A percentile compares a stretch with the other conserved stretches of the same genome.
Evolutionary conservation across 2,113 vertebrate genomes (phyloP).

Genomic region (Pluvialis apricaria): DNA sequence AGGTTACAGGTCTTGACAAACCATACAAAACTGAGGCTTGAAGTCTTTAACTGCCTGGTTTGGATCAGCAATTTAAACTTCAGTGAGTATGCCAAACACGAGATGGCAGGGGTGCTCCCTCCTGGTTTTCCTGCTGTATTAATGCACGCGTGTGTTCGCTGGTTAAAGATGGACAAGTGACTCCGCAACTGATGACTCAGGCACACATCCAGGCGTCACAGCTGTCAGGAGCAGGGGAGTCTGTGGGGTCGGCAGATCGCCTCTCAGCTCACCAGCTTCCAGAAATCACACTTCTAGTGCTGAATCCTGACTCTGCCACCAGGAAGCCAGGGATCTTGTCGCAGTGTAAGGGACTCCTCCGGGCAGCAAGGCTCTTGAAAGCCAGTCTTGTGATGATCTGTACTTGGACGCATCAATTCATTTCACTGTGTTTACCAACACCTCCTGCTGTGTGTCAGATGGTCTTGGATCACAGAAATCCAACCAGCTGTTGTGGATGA

Average conservation of each 20-base stretch:
- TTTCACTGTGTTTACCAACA: not conserved
- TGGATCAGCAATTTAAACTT: not conserved
- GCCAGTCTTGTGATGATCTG: not conserved
- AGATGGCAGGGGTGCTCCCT: not conserved
- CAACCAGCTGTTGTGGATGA: not conserved
- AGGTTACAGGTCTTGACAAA: not conserved
- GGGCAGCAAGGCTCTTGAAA: not conserved
- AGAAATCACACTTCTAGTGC: not conserved
- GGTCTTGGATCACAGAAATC: not conserved
- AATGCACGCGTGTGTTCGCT: fast-evolving
- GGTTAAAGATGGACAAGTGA: not conserved
- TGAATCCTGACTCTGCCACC: not conserved
- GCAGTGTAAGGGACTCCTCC: not conserved
- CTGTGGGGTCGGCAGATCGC: not conserved
- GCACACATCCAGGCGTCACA: not conserved
- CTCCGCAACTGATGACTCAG: not conserved
- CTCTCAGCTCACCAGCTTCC: not conserved
- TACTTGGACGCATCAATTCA: not conserved
- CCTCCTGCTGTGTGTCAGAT: not conserved
- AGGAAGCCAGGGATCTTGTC: not conserved
- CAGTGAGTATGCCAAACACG: not conserved
- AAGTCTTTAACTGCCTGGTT: not conserved
- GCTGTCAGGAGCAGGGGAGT: not conserved
- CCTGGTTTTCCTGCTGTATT: not conserved
- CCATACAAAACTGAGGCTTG: not conserved